phyloP scores from a whole-genome alignment of 1,140 invertebrate species.

The Dreissena polymorpha region DNA sequence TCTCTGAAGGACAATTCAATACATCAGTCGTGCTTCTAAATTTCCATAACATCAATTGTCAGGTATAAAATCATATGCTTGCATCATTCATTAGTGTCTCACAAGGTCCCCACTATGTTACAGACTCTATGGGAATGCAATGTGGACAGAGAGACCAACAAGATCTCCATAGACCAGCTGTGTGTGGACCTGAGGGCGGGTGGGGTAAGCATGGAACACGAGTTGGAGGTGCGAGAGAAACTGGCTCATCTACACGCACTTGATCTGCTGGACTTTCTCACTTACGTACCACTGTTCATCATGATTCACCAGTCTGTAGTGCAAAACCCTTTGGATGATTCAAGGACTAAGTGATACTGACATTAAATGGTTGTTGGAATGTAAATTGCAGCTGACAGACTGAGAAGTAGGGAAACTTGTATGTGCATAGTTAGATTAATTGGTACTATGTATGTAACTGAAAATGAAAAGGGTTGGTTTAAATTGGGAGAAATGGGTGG shows the following conservation, averaged over 20 bases:
- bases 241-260: conserved; percentile 69
- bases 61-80: too few relatives aligned
- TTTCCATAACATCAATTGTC: too few relatives aligned
- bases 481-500: too few relatives aligned
- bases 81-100: too few relatives aligned
- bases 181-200: conserved; percentile 75
- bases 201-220: conserved; percentile 73
- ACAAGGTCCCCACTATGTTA: neutral
- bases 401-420: too few relatives aligned
- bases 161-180: conserved; percentile 73
- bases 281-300: conserved; percentile 77
- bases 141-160: conserved; percentile 73
- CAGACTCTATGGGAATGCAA: conserved; percentile 78
- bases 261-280: conserved; percentile 77
- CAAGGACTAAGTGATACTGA: conserved; percentile 58
- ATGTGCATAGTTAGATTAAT: too few relatives aligned
- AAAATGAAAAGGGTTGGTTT: too few relatives aligned
- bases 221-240: conserved; percentile 69
- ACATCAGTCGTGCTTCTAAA: too few relatives aligned
- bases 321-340: conserved; percentile 72
- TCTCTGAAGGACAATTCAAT: too few relatives aligned
- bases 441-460: too few relatives aligned
- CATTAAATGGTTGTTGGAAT: conserved; percentile 43
- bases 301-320: conserved; percentile 76
- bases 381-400: too few relatives aligned